Base-by-base conservation (phyloP, 2,888 invertebrate species). In the Drosophila eohydei region DNA sequence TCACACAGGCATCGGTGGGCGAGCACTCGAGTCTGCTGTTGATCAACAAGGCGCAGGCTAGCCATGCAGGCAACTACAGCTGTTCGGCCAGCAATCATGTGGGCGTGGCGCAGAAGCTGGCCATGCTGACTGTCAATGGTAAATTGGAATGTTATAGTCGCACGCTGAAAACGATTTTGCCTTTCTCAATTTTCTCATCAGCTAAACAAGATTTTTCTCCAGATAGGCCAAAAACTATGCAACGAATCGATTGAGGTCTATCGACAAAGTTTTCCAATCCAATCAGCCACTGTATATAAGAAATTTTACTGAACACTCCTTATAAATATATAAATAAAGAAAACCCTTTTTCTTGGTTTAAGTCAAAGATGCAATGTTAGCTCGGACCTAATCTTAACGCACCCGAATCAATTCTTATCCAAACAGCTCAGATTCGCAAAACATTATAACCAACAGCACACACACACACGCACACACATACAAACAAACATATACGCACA, bases 51-150 rank as follows among this genome's bases (percentile, higher is more conserved):
- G 94, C 94, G 70, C 93, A 94, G 90, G 95, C 94, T 67, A 93
- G 94, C 71, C 96, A 96, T 90, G 93, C 93, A 67, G 95, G 95
- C 79, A 93, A 93, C 78, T 95, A 95, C 90, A 93, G 94, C 74
- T 95, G 95, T 90, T 91, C 92, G 80, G 95, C 94, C 74, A 92
- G 92, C 83, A 95, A 95, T 93, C 92, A 92, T 76, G 95, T 94
- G 74, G 95, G 95, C 83, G 91, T 93, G 78, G 92, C 93, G 71
- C 92, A 93, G 74, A 93, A 94, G 87, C 94, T 94, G 68, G 93
- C 95, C 59, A 89, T 90, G 71, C 93, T 95, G 60, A 93, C 93
- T 88, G 95, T 95, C 57, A 94, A 95, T 92, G 95, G 95, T 95
- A 94, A 86, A 71, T 68, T 61, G 63, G 51, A 36, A 21, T 28